phyloP scores from a whole-genome alignment of 2,113 vertebrate genomes.

The Narcine bancroftii region DNA sequence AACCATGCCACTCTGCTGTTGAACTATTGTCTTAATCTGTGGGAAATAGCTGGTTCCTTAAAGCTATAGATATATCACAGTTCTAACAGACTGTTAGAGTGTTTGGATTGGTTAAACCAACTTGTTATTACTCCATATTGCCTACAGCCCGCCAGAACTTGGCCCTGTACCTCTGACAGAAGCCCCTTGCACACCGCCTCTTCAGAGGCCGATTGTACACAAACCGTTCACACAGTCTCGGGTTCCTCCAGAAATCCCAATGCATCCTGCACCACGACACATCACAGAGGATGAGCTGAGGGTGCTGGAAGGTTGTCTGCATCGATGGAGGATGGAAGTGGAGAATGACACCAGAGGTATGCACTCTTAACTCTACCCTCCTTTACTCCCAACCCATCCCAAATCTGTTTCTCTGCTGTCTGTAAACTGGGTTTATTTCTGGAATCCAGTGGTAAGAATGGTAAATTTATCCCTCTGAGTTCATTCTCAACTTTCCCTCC shows the following conservation, averaged over 20 bases:
- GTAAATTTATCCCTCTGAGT: too few species aligned
- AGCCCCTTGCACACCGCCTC: conserved; percentile 58
- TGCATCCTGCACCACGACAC: conserved; percentile 89
- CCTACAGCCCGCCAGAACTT: conserved; percentile 68
- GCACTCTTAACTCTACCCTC: not conserved
- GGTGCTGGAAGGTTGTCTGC: conserved; percentile 85
- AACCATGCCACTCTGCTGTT: too few species aligned
- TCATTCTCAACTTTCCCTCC: too few species aligned
- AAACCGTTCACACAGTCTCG: conserved; percentile 96
- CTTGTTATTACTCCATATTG: conserved; percentile 40
- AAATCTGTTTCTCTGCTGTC: not conserved
- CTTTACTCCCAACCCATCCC: too few species aligned
- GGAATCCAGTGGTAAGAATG: not conserved
- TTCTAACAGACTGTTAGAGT: not conserved
- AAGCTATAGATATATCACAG: not conserved
- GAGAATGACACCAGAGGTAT: conserved; percentile 90
- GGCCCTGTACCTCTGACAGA: conserved; percentile 62
- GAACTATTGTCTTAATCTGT: too few species aligned
- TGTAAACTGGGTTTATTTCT: too few species aligned
- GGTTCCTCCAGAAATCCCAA: conserved; percentile 82
- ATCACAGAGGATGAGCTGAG: conserved; percentile 89
- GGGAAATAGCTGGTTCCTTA: not conserved
- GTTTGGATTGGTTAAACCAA: not conserved
- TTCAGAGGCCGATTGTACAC: conserved; percentile 74
- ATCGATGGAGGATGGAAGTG: conserved; percentile 96